phyloP scores from a whole-genome alignment of 2,113 vertebrate genomes.

The Tetraodon nigroviridis region DNA sequence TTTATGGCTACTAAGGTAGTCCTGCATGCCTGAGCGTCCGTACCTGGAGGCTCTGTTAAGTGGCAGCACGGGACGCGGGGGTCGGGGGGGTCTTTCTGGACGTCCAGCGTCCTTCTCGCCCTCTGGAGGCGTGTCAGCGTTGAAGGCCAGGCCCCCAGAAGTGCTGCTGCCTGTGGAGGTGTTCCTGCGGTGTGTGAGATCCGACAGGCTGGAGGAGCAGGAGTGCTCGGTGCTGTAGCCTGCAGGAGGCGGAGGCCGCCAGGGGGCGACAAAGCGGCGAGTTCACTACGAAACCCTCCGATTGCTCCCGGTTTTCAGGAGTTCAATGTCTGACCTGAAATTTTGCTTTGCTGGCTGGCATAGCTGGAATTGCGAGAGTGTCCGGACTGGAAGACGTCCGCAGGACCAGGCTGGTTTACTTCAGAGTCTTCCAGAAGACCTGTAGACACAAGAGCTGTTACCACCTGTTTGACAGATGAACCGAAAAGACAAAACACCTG shows the following conservation, averaged over 20 bases:
- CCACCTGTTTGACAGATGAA: neutral
- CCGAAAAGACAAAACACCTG: too few relatives aligned
- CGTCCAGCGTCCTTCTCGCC: constrained; percentile 80
- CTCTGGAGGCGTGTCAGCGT: constrained; percentile 76
- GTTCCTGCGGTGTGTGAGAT: constrained; percentile 92
- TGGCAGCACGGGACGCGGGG: constrained; percentile 80
- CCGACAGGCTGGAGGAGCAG: constrained; percentile 91
- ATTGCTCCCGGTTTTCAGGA: too few relatives aligned
- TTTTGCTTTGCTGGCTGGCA: constrained; percentile 94
- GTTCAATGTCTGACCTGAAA: constrained; percentile 82
- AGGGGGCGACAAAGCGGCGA: neutral
- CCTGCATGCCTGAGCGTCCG: neutral
- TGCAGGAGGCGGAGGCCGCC: constrained; percentile 39
- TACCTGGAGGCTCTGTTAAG: constrained; percentile 83
- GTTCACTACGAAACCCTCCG: too few relatives aligned
- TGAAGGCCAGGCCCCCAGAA: constrained; percentile 80
- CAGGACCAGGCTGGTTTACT: constrained; percentile 78
- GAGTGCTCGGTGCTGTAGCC: constrained; percentile 98
- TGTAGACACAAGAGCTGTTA: constrained; percentile 41
- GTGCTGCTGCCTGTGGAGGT: constrained; percentile 94
- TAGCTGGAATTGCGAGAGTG: constrained; percentile 98
- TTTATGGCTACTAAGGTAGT: neutral
- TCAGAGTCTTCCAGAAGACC: constrained; percentile 88
- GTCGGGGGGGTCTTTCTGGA: constrained; percentile 86
- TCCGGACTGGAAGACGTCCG: constrained; percentile 88